phyloP scores from a whole-genome alignment of 2,113 vertebrate species.

The Cryptotis parvus region DNA sequence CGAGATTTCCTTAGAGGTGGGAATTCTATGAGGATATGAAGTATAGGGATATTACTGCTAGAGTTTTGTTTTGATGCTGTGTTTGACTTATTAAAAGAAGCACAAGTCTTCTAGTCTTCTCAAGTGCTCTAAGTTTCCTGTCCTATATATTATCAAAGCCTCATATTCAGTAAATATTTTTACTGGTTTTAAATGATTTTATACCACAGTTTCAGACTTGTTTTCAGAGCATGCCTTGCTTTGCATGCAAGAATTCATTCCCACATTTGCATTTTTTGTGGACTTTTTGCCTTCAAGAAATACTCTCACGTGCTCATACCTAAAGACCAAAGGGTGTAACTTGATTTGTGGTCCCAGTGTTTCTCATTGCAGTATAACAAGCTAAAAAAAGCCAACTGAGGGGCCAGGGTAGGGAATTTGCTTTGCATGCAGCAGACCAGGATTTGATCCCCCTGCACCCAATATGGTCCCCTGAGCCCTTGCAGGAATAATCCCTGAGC shows the following conservation, averaged over 20 bases:
- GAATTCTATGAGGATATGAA: constrained; percentile 58
- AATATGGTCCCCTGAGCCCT: too few species aligned
- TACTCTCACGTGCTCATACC: constrained; percentile 25
- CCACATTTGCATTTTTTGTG: background rate
- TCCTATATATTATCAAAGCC: background rate
- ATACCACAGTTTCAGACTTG: background rate
- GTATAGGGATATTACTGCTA: background rate
- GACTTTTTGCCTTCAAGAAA: constrained; percentile 57
- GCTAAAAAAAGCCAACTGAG: background rate
- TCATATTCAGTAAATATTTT: background rate
- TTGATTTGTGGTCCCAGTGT: constrained; percentile 61
- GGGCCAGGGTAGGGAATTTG: too few species aligned
- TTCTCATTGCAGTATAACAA: constrained; percentile 12
- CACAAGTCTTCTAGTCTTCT: background rate
- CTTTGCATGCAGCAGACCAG: too few species aligned
- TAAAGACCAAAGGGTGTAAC: constrained; percentile 58
- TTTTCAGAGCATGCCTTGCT: constrained; percentile 8
- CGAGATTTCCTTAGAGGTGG: constrained; percentile 61
- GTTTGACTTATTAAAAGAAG: background rate
- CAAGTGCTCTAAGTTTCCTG: background rate
- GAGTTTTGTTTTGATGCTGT: background rate
- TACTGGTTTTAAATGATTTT: background rate
- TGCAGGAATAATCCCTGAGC: too few species aligned
- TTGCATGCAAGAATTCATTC: background rate
- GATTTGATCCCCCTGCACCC: too few species aligned